Evolutionary conservation across 1,140 invertebrate genomes (phyloP), one percentile per base, ranked within the genome.

Genomic region (Tenebrio molitor): DNA sequence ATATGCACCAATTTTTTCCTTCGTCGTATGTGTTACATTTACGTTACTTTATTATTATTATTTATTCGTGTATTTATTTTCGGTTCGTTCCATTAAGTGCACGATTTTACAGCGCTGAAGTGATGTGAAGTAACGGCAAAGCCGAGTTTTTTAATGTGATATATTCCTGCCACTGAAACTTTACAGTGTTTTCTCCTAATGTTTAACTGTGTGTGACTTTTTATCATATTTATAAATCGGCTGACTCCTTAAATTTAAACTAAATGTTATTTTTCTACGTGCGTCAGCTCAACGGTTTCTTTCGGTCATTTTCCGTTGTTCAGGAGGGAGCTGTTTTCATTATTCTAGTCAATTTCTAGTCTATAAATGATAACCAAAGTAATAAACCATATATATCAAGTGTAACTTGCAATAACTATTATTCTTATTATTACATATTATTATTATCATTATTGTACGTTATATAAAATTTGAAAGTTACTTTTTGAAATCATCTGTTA

Each of bases 231-330:
- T 70, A 53, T 62, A 58, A 25, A 70, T 46, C 42, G 71, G 74
- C 42, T 41, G 76, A 72, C 76, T 77, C 76, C 76, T 77, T 77
- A 77, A 77, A 77, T 65, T 39, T 65, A 65, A 65, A 36, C 62
- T 58, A 58, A 58, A 58, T 12, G 50, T 58, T 33, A 58, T 58
- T 50, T 50, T 50, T 50, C 3, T 50, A 50, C 44, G 44, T 50
- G 44, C 15, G 17, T 19, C 8, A 15, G 21, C 42, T 44, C 16
- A 44, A 17, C 36, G 36, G 12, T 41, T 41, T 5, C 4, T 41
- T 41, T 41, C 12, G 6, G 2, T 41, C 12, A 12, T 50, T 25
- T 15, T 14, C 4, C 16, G 21, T 14, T 14, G 50, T 25, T 58
- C 10, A 58, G 5, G 23, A 33, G 50, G 50, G 50, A 58, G 50